Percentiles rank a stretch among this genome's conserved stretches.
Evolutionary conservation across 2,797 vertebrate genomes (phyloP).

Genomic region (Propithecus perrieri): DNA sequence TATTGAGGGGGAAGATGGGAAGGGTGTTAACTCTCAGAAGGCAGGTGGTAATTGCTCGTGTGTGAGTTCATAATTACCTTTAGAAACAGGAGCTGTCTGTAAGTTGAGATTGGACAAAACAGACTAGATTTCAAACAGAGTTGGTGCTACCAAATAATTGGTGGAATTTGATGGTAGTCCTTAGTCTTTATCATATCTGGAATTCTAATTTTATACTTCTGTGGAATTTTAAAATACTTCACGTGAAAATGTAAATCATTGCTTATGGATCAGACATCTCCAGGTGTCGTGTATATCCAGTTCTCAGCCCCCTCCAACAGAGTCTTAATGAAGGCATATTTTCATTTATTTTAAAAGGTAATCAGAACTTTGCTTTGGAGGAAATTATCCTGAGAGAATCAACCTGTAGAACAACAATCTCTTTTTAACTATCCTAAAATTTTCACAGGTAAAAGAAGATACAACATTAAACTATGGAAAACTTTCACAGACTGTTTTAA

Average conservation of each 20-base stretch:
- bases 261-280: not conserved
- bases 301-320: not conserved
- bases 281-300: not conserved
- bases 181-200: not conserved
- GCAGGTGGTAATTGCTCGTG: not conserved
- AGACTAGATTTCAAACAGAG: not conserved
- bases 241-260: not conserved
- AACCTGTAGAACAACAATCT: not conserved
- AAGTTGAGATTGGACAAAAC: not conserved
- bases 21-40: not conserved
- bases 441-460: constrained; percentile 96
- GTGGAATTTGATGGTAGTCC: not conserved
- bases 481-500: constrained; percentile 99
- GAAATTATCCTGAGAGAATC: not conserved
- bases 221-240: not conserved
- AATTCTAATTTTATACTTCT: not conserved
- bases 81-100: not conserved
- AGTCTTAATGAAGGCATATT: not conserved
- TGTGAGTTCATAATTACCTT: not conserved
- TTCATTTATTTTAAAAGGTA: not conserved
- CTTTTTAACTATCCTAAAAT: constrained; percentile 38
- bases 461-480: constrained; percentile 99
- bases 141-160: not conserved
- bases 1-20: not conserved
- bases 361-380: not conserved